Evolutionary conservation across 1,140 invertebrate species (phyloP).

Genomic region (Heliothis subflexa): DNA sequence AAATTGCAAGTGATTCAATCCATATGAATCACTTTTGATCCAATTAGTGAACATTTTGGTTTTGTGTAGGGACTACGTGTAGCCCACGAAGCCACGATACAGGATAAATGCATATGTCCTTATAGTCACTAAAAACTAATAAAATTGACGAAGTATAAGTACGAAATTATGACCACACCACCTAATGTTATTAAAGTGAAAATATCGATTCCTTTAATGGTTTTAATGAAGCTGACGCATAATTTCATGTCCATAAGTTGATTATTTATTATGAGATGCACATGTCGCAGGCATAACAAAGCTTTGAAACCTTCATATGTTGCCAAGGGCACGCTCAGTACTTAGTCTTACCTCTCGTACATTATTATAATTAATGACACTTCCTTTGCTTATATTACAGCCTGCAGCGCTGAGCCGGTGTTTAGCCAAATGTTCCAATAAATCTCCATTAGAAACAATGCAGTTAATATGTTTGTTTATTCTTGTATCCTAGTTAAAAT

Average conservation of each 20-base stretch:
- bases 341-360: slow-evolving; percentile 25
- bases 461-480: not conserved
- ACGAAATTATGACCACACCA: not conserved
- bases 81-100: not conserved
- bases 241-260: slow-evolving; percentile 48
- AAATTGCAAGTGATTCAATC: slow-evolving; percentile 50
- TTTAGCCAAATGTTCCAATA: not conserved
- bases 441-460: not conserved
- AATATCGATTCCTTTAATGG: not conserved
- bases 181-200: not conserved
- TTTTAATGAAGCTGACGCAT: slow-evolving; percentile 25
- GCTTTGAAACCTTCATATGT: slow-evolving; percentile 49
- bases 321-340: slow-evolving; percentile 52
- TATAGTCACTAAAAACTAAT: not conserved
- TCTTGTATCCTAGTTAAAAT: not conserved
- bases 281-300: slow-evolving; percentile 46
- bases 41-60: slow-evolving; percentile 44
- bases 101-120: not conserved
- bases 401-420: not conserved
- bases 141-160: not conserved
- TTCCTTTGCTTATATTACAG: slow-evolving; percentile 50
- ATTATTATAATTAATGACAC: slow-evolving; percentile 61
- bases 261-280: slow-evolving; percentile 50
- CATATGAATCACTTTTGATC: slow-evolving; percentile 50
- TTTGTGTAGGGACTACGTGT: not conserved